A percentile compares a stretch with the other conserved stretches of the same genome.
These are phyloP conservation scores for Sesamia nonagrioides DNA, from an alignment of 1,140 invertebrate species.

Conservation along the genomic window DNA sequence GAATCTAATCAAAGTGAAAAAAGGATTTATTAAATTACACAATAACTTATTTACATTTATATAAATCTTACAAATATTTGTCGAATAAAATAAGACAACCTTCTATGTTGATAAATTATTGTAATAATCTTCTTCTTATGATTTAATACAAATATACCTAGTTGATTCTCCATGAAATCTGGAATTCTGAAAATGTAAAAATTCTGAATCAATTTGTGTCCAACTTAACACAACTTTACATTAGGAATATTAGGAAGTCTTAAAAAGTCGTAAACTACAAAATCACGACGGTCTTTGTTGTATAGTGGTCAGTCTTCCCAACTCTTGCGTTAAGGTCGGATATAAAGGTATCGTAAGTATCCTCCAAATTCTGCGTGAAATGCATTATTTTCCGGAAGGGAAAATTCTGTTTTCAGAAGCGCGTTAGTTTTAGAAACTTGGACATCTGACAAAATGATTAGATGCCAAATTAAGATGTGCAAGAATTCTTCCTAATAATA, in stretches of 20 bases:
- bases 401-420: constrained; percentile 9
- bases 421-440: constrained; percentile 26
- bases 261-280: constrained; percentile 18
- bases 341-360: constrained; percentile 21
- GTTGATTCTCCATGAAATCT: too few species aligned
- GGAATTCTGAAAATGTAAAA: too few species aligned
- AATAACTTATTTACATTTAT: neutral
- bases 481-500: constrained; percentile 22
- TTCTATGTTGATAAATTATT: neutral
- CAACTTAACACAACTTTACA: constrained; percentile 13
- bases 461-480: constrained; percentile 29
- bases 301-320: constrained; percentile 37
- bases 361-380: constrained; percentile 23
- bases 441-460: constrained; percentile 35
- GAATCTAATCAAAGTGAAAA: neutral
- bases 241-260: constrained; percentile 35
- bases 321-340: constrained; percentile 42
- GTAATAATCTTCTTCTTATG: constrained; percentile 9
- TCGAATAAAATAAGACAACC: neutral
- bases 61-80: neutral
- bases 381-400: constrained; percentile 19
- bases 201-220: neutral
- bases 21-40: neutral
- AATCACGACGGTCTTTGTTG: constrained; percentile 25
- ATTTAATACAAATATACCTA: neutral